A percentile compares a stretch with the other conserved stretches of the same genome.
Evolutionary conservation across 2,797 vertebrate species (phyloP).

Genomic region (Coreius guichenoti): DNA sequence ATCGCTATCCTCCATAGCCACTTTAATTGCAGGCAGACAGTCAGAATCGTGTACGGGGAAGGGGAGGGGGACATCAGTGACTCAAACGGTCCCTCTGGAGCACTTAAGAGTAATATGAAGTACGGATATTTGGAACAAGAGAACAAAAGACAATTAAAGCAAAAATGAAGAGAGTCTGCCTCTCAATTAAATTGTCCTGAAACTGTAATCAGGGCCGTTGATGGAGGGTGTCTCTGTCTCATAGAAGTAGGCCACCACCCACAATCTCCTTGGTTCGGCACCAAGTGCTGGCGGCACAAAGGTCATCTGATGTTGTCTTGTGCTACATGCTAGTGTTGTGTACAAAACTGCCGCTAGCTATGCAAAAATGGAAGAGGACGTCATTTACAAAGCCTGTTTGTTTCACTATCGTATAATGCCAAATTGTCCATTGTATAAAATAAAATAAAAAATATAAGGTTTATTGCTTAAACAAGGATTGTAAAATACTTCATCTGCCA

Average conservation of each 20-base stretch:
- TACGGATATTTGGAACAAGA: constrained; percentile 42
- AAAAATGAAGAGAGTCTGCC: constrained; percentile 36
- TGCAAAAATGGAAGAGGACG: neutral
- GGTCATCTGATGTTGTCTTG: constrained; percentile 31
- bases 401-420: neutral
- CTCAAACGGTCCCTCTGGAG: constrained; percentile 36
- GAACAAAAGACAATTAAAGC: constrained; percentile 41
- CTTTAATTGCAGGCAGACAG: constrained; percentile 44
- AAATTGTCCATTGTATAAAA: neutral
- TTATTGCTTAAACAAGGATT: neutral
- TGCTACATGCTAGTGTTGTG: neutral
- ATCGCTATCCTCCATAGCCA: constrained; percentile 50
- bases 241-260: constrained; percentile 34
- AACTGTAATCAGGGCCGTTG: constrained; percentile 10
- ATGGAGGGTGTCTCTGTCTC: constrained; percentile 20
- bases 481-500: too few species aligned
- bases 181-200: constrained; percentile 42
- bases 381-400: neutral
- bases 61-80: constrained; percentile 3
- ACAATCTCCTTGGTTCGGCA: constrained; percentile 15
- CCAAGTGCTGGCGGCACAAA: constrained; percentile 34
- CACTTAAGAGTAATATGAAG: constrained; percentile 51
- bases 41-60: neutral
- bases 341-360: constrained; percentile 8
- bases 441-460: neutral